Evolutionary conservation across 2,113 vertebrate species (phyloP).

Genomic region (Scomber scombrus): DNA sequence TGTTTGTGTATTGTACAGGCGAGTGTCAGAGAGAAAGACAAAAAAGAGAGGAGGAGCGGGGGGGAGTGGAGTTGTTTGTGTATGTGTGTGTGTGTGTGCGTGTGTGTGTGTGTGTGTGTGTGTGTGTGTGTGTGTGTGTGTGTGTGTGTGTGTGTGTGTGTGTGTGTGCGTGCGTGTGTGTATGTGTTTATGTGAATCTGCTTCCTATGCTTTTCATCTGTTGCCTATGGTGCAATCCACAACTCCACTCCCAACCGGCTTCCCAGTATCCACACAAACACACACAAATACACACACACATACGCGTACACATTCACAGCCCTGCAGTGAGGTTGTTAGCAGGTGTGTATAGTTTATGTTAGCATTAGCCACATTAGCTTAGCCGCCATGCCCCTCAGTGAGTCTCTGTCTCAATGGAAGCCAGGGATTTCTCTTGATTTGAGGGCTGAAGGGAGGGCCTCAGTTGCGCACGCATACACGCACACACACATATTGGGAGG

Average conservation of each 20-base stretch:
- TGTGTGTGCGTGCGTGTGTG: constrained; percentile 1
- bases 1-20: constrained; percentile 31
- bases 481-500: constrained; percentile 51
- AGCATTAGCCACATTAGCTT: constrained; percentile 75
- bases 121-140: constrained; percentile 46
- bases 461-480: constrained; percentile 32
- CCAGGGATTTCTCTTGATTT: constrained; percentile 86
- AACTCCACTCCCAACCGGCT: constrained; percentile 56
- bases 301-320: constrained; percentile 38
- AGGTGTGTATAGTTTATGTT: constrained; percentile 85
- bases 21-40: constrained; percentile 51
- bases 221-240: constrained; percentile 82
- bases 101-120: background rate
- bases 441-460: constrained; percentile 68
- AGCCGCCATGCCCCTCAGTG: constrained; percentile 59
- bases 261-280: background rate
- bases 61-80: constrained; percentile 19
- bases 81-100: constrained; percentile 30
- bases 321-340: constrained; percentile 85
- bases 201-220: constrained; percentile 84
- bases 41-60: constrained; percentile 53
- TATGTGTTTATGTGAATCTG: constrained; percentile 30
- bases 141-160: constrained; percentile 34
- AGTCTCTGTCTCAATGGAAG: constrained; percentile 80
- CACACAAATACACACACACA: constrained; percentile 14